A percentile compares a stretch with the other conserved stretches of the same genome.
Evolutionary conservation across 2,888 invertebrate genomes (phyloP).

Genomic region (Cantharis lateralis): DNA sequence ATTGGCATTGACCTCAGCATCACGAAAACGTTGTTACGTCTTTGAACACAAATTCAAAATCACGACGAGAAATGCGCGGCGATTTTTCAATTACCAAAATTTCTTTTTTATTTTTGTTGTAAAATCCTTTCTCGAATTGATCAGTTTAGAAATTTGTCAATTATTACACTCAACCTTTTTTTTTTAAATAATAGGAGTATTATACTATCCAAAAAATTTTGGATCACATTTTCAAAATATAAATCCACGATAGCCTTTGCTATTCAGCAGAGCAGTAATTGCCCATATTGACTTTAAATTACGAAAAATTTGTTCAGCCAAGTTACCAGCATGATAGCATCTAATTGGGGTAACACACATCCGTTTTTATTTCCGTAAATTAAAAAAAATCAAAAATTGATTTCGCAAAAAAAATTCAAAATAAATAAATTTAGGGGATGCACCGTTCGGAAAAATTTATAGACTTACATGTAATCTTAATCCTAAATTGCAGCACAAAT

Average conservation of each 20-base stretch:
- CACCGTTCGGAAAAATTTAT: background rate
- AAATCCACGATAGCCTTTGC: too few species aligned
- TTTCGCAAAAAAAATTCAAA: background rate
- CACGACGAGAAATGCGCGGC: background rate
- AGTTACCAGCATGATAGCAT: background rate
- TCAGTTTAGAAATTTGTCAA: background rate
- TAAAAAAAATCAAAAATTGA: background rate
- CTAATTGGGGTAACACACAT: background rate
- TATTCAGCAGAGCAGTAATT: background rate
- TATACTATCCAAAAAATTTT: too few species aligned
- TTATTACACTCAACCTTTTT: too few species aligned
- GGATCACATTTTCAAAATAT: too few species aligned
- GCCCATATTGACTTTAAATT: background rate
- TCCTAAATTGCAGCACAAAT: slow-evolving; percentile 41
- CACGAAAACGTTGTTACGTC: background rate
- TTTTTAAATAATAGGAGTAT: too few species aligned
- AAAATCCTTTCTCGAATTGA: background rate
- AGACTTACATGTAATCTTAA: slow-evolving; percentile 35
- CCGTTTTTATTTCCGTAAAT: background rate
- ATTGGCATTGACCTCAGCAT: background rate
- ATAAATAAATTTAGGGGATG: background rate
- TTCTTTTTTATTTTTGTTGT: background rate
- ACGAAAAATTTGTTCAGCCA: background rate
- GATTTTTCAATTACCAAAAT: background rate
- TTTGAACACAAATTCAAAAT: background rate